Base-by-base conservation (phyloP, 2,113 vertebrate species). In the Ceyx cyanopectus region DNA sequence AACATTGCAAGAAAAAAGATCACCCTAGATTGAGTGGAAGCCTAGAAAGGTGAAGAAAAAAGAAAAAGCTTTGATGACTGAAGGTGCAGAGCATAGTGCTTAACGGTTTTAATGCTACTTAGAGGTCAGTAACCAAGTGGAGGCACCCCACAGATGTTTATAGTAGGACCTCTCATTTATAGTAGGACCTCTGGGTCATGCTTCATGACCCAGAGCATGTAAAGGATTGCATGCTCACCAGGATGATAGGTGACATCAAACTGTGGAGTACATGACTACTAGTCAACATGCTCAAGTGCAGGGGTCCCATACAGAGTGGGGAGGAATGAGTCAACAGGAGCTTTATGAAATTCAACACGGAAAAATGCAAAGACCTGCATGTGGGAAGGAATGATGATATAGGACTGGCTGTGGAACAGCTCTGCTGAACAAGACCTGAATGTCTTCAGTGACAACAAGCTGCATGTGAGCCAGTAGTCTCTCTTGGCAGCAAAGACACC, bases 51-150 rank as follows among this genome's bases (percentile, higher is more conserved):
- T 26, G 29, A 70, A 74, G 24, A 32, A 70, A 74, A n/a, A 24
- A 70, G n/a, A 26, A 7, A 8, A 14, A 8, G 6, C 30, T 53
- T 58, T n/a, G 37, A 37, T 12, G 50, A 14, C 1, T 45, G 2
- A 0, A 15, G 26, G 21, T 22, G 66, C 27, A 57, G 53, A 37
- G 9, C 5, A 16, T 17, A 50, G 37, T 32, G 17, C 8, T 23
- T 22, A 53, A 65, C 11, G 23, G 20, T 22, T 61, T 85, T 54
- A 8, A n/a, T 27, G 69, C 54, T n/a, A 73, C 11, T 29, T 54
- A 13, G 7, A 18, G 45, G 29, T 37, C 34, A 69, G 27, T 8
- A 80, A 85, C 12, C 13, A 84, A 89, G 37, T 1, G 0, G 0
- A 54, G 90, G 54, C 8, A 50, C 54, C 23, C 54, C 23, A 61